These are phyloP conservation scores for Fregata magnificens DNA, from an alignment of 2,113 vertebrate genomes.

Conservation along the genomic window DNA sequence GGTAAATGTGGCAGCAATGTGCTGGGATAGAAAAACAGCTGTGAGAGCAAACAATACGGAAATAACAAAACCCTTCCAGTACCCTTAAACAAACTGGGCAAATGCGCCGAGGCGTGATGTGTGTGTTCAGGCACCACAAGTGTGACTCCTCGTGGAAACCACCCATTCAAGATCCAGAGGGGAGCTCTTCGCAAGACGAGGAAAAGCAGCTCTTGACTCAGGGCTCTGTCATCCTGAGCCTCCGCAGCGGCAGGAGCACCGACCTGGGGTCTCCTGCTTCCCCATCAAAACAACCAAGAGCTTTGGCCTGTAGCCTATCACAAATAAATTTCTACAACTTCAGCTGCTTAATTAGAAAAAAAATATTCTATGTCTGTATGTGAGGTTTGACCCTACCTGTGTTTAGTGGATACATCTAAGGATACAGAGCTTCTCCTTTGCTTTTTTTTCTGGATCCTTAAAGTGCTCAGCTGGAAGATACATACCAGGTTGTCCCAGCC, in stretches of 20 bases:
- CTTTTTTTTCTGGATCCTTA: neutral
- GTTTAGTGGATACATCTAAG: neutral
- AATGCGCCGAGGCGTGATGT: fast-evolving
- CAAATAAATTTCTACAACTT: neutral
- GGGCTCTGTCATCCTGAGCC: neutral
- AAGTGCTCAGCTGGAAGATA: neutral
- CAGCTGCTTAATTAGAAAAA: neutral
- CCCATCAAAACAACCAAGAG: neutral
- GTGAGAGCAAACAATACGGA: neutral
- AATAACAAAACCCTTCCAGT: neutral
- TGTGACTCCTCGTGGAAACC: neutral
- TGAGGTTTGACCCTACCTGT: neutral
- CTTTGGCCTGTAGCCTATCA: neutral
- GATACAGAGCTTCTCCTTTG: neutral
- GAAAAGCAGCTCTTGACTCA: neutral
- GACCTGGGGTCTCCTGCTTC: neutral
- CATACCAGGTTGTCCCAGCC: neutral
- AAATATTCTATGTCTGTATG: neutral
- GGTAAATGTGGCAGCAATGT: neutral
- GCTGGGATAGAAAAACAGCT: neutral
- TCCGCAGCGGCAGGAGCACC: fast-evolving
- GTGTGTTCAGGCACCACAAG: neutral
- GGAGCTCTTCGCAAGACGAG: neutral
- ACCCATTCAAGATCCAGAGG: neutral
- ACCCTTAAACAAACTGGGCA: neutral